Evolutionary conservation across 2,113 vertebrate species (phyloP), one percentile per base, ranked within the genome.

Genomic region (Gorsachius goisagi): DNA sequence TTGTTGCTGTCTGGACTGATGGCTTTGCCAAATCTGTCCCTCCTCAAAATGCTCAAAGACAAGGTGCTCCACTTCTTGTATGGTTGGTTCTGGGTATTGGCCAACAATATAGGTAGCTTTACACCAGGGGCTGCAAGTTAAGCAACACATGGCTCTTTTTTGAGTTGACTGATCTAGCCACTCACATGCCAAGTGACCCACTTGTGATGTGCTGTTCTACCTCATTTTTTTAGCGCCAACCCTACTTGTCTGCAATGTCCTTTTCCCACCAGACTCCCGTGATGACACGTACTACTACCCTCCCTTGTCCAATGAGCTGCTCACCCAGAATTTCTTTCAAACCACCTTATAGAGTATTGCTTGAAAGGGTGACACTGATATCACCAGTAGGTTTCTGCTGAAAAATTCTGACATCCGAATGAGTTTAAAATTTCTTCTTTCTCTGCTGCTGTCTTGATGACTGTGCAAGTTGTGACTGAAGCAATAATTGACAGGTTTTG

Each of bases 391-490:
- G 11, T 63, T 89, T 89, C 18, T 55, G 39, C n/a, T 71, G 62
- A 2, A 15, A 90, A 85, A 86, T 90, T 88, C 17, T 82, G 41
- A 87, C 66, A 75, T 52, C 13, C 28, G 55, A 77, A 68, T 63
- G 58, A 85, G 39, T 87, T 92, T 24, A 92, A 74, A 66, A 73
- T 80, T 32, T 89, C 20, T 83, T 58, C 56, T 63, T 93, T 88
- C 53, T 76, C 55, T 84, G 41, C 30, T 90, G 41, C 45, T 77
- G 2, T 63, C 37, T 85, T 20, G 4, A 37, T 82, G 79, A 79
- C 37, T 86, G 32, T 73, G 69, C 62, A 89, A 95, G 72, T 92
- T 96, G 55, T 92, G 90, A 83, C 74, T 90, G 74, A 85, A 63
- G 35, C 49, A 89, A 18, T 94, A 94, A 95, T 67, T 83, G 71